A percentile compares a stretch with the other conserved stretches of the same genome.
Evolutionary conservation across 2,797 vertebrate species (phyloP).

Genomic region (Gobionotothen gibberifrons): DNA sequence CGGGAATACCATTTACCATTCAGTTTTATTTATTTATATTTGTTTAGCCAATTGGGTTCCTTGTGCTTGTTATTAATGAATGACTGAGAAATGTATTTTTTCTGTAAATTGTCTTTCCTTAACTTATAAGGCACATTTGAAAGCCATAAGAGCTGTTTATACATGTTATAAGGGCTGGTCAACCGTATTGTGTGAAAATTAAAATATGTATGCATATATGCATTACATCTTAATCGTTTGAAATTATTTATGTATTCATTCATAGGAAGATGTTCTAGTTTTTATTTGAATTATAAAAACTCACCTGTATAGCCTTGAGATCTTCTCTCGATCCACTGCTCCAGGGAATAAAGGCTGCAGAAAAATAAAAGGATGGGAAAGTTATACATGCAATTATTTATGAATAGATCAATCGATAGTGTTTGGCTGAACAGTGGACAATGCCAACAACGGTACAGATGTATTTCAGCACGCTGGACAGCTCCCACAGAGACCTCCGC

Average conservation of each 20-base stretch:
- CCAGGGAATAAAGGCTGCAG: not conserved
- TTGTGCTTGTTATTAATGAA: not conserved
- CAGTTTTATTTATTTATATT: not conserved
- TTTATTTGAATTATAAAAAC: not conserved
- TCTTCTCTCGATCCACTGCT: not conserved
- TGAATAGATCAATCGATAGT: not conserved
- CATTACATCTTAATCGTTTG: not conserved
- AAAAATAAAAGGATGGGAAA: not conserved
- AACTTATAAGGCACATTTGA: too few relatives aligned
- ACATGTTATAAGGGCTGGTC: not conserved
- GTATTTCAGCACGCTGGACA: constrained; percentile 83
- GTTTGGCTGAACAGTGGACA: not conserved
- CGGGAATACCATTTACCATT: not conserved
- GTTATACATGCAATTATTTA: not conserved
- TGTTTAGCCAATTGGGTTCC: not conserved
- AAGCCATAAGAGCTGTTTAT: not conserved
- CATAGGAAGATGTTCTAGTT: too few relatives aligned
- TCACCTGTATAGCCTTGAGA: not conserved
- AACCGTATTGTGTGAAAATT: not conserved
- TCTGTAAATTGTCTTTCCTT: not conserved
- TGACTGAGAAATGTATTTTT: not conserved
- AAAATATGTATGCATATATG: not conserved
- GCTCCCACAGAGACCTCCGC: constrained; percentile 55
- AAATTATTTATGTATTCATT: not conserved
- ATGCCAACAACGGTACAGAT: not conserved